phyloP scores from a whole-genome alignment of 2,888 invertebrate species.

The Calliopum simillimum region DNA sequence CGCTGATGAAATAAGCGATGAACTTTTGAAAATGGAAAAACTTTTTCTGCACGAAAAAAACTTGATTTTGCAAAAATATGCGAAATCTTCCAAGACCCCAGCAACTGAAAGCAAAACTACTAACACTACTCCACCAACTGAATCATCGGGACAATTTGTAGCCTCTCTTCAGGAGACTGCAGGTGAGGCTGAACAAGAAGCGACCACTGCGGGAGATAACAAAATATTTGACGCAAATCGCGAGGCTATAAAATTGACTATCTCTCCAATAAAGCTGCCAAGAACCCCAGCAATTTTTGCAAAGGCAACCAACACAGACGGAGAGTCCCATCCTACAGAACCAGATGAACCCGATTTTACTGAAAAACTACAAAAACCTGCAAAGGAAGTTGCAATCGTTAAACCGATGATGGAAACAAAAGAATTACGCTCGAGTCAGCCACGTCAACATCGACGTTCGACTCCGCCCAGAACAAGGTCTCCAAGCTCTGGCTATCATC shows the following conservation, averaged over 20 bases:
- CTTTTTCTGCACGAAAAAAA: conserved; percentile 61
- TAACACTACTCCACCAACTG: neutral
- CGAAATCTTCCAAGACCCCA: conserved; percentile 47
- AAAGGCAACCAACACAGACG: conserved; percentile 43
- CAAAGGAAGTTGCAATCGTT: conserved; percentile 63
- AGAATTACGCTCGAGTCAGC: conserved; percentile 46
- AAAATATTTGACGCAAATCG: conserved; percentile 64
- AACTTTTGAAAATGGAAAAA: conserved; percentile 62
- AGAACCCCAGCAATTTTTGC: conserved; percentile 57
- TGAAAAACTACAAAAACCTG: conserved; percentile 55
- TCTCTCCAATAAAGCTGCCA: conserved; percentile 60
- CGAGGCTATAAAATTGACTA: conserved; percentile 63
- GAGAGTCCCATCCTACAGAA: conserved; percentile 38
- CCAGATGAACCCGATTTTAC: conserved; percentile 54
- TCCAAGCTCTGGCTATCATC: conserved; percentile 38
- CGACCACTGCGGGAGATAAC: conserved; percentile 46
- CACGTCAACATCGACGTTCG: conserved; percentile 43
- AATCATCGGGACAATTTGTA: conserved; percentile 31
- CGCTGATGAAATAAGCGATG: conserved; percentile 63
- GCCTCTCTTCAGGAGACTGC: conserved; percentile 35
- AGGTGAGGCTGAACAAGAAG: conserved; percentile 9
- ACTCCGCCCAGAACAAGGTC: conserved; percentile 40
- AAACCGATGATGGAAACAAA: conserved; percentile 62
- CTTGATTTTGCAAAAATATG: conserved; percentile 62
- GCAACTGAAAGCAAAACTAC: conserved; percentile 26